Conservation (phyloP, 2,113 vertebrate genomes). For the Copsychus sechellarum region DNA sequence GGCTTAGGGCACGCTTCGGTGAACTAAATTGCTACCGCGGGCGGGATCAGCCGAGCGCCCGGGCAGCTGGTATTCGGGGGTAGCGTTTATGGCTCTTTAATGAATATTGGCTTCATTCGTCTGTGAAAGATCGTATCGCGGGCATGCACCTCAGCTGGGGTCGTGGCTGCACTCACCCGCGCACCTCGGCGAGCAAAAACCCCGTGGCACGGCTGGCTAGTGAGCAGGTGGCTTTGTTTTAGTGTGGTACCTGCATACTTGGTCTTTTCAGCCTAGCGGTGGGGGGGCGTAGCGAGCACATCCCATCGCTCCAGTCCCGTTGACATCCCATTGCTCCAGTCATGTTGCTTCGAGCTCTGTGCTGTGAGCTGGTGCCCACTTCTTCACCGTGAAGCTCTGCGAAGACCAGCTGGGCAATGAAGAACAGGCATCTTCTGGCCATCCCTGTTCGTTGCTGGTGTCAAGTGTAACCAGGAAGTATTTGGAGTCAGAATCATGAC, state of each 20-base stretch:
- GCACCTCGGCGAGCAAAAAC: fast-evolving
- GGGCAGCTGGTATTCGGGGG: slow-evolving; percentile 8
- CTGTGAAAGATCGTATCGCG: slow-evolving; percentile 23
- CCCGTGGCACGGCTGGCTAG: neutral
- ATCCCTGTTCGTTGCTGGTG: neutral
- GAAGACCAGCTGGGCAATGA: neutral
- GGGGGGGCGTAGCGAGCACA: neutral
- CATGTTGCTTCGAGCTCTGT: neutral
- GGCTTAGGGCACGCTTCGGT: slow-evolving; percentile 57
- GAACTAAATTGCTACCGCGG: slow-evolving; percentile 47
- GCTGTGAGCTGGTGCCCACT: fast-evolving
- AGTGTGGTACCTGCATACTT: neutral
- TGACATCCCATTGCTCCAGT: neutral
- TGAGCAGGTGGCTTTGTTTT: neutral
- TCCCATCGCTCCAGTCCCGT: fast-evolving
- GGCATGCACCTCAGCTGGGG: neutral
- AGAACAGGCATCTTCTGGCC: neutral
- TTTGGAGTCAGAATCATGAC: neutral
- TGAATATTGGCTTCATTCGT: neutral
- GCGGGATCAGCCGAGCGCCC: neutral
- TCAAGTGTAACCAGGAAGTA: neutral
- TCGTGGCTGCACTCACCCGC: neutral
- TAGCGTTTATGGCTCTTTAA: slow-evolving; percentile 73
- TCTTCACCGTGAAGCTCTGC: neutral
- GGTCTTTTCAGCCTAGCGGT: fast-evolving